phyloP scores from a whole-genome alignment of 1,140 invertebrate species.

The Chlorops oryzae region DNA sequence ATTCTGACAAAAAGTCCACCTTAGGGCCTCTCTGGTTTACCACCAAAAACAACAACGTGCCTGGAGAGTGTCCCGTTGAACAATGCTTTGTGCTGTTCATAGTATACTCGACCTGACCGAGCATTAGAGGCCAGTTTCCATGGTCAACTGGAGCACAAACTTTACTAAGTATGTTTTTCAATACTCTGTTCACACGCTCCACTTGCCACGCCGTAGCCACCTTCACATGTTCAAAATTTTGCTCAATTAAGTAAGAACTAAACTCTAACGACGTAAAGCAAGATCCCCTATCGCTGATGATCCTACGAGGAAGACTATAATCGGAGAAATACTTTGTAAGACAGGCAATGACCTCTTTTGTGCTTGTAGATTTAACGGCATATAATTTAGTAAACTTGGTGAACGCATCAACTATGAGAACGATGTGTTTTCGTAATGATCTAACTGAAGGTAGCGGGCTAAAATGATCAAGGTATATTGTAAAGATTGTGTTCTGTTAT shows the following conservation, averaged over 20 bases:
- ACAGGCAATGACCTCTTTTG: too few species aligned
- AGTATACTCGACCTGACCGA: constrained; percentile 6
- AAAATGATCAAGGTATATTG: neutral
- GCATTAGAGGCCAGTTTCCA: constrained; percentile 3
- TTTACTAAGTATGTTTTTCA: constrained; percentile 8
- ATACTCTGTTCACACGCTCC: constrained; percentile 1
- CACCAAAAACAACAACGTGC: neutral
- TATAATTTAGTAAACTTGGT: neutral
- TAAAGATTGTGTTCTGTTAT: too few species aligned
- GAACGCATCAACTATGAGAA: constrained; percentile 4
- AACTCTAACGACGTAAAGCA: neutral
- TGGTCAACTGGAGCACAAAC: too few species aligned
- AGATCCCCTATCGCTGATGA: neutral
- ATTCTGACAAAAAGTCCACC: constrained; percentile 3
- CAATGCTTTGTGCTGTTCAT: constrained; percentile 6
- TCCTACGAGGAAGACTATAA: too few species aligned
- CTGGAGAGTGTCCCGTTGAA: constrained; percentile 1
- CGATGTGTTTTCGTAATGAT: constrained; percentile 7
- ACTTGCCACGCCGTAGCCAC: neutral
- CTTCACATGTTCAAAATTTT: constrained; percentile 4
- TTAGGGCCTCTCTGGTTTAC: constrained; percentile 3
- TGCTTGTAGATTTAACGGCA: too few species aligned
- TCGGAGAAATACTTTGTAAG: too few species aligned
- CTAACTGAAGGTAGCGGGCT: constrained; percentile 2
- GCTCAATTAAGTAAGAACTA: neutral